phyloP scores from a whole-genome alignment of 2,888 invertebrate genomes.

The Amphimallon solstitiale region DNA sequence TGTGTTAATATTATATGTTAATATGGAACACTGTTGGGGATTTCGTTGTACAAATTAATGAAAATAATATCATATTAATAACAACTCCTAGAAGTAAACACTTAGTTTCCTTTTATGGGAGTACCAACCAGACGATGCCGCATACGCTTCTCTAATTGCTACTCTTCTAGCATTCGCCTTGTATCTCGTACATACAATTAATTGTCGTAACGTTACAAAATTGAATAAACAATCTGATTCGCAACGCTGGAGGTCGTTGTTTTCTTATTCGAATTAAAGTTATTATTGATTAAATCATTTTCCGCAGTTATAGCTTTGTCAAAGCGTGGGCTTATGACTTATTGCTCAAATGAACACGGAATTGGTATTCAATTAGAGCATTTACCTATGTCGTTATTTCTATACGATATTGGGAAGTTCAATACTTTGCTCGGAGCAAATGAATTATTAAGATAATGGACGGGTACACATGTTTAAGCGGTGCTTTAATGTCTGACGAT shows the following conservation, averaged over 20 bases:
- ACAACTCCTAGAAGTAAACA: neutral
- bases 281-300: no score
- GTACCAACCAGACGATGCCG: neutral
- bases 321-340: no score
- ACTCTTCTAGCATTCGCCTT: neutral
- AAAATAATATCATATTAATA: neutral
- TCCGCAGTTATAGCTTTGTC: no score
- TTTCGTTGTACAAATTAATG: neutral
- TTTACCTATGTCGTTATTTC: no score
- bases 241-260: neutral
- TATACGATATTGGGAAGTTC: no score
- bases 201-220: neutral
- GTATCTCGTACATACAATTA: no score
- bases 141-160: constrained; percentile 4
- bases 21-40: neutral
- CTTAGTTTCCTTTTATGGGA: constrained; percentile 1
- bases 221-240: neutral
- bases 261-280: neutral
- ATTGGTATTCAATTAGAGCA: no score
- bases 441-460: no score
- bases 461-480: no score
- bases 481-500: no score
- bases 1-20: neutral
- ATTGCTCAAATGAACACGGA: no score
- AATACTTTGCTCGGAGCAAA: no score